These are phyloP conservation scores for Ibidorhyncha struthersii DNA, from an alignment of 2,113 vertebrate species.

Conservation along the genomic window DNA sequence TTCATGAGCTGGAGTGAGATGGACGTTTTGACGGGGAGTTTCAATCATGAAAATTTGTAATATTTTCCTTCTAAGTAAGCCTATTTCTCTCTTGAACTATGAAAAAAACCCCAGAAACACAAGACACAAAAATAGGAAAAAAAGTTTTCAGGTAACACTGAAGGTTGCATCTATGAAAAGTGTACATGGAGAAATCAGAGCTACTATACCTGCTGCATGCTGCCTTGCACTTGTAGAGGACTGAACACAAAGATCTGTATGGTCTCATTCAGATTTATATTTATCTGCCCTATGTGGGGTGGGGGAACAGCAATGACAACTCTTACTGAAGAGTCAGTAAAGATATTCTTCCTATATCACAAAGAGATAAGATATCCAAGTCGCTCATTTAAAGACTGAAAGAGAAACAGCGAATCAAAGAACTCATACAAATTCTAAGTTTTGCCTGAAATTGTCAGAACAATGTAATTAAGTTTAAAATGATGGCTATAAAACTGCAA, in stretches of 20 bases:
- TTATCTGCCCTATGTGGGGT: not conserved
- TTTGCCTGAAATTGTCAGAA: not conserved
- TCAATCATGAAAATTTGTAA: not conserved
- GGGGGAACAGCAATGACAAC: fast-evolving
- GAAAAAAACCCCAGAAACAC: not conserved
- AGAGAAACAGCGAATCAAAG: not conserved
- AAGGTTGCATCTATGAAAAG: not conserved
- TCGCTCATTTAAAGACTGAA: not conserved
- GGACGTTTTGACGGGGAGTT: not conserved
- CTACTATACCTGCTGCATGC: not conserved
- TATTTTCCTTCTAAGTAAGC: not conserved
- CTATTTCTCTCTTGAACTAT: not conserved
- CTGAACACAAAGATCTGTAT: not conserved
- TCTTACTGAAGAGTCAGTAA: not conserved
- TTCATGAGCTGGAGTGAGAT: not conserved
- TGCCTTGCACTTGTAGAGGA: not conserved
- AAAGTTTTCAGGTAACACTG: not conserved
- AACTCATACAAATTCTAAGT: not conserved
- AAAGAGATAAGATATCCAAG: not conserved
- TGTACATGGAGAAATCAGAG: not conserved
- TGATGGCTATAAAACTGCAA: not conserved
- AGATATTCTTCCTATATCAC: not conserved
- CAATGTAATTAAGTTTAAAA: not conserved
- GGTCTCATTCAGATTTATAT: not conserved
- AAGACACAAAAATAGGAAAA: not conserved